phyloP scores from a whole-genome alignment of 2,113 vertebrate genomes.

The Chloroceryle aenea region DNA sequence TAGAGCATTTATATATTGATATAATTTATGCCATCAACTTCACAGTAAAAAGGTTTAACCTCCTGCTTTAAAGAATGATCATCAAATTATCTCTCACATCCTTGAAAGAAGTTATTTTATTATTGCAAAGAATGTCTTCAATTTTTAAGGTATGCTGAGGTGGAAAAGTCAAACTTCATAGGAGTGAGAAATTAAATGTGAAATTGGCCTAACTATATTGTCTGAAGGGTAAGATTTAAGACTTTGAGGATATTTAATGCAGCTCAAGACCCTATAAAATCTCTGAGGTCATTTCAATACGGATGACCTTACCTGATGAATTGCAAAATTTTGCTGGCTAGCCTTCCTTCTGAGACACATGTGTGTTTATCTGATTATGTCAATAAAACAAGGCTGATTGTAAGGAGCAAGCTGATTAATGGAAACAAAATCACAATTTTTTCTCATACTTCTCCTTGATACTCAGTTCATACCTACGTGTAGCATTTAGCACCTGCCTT shows the following conservation, averaged over 20 bases:
- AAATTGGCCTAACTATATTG: background rate
- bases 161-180: conserved; percentile 14
- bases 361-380: background rate
- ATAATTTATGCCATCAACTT: conserved; percentile 8
- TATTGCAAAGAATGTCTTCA: conserved; percentile 29
- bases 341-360: background rate
- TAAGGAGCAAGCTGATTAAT: background rate
- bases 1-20: conserved; percentile 13
- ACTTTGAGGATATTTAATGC: background rate
- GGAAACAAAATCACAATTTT: background rate
- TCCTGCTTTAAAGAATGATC: conserved; percentile 16
- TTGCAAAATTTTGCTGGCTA: background rate
- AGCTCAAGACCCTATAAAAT: background rate
- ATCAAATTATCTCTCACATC: conserved; percentile 7
- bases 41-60: conserved; percentile 26
- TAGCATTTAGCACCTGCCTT: background rate
- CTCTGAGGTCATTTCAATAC: background rate
- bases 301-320: background rate
- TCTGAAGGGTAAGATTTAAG: background rate
- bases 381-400: background rate
- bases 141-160: conserved; percentile 13
- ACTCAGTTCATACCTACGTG: background rate
- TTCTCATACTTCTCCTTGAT: background rate
- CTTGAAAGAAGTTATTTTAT: conserved; percentile 31
- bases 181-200: conserved; percentile 11